Conservation (phyloP, 2,888 invertebrate genomes). For the Eupithecia tripunctaria region DNA sequence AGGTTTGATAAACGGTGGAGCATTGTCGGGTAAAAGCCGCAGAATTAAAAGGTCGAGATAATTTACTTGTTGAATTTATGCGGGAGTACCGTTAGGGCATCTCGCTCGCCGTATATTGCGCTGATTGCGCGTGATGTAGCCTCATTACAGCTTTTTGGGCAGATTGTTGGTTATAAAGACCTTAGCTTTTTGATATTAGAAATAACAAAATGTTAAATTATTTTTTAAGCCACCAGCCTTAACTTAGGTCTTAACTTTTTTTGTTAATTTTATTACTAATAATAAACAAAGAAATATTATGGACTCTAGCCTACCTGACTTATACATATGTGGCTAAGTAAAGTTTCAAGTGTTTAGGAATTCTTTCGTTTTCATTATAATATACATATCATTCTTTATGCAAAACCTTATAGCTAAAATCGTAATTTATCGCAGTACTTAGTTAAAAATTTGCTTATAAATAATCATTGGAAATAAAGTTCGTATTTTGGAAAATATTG, state of each 20-base stretch:
- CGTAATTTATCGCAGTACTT: not conserved
- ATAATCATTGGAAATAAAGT: not conserved
- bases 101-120: constrained; percentile 57
- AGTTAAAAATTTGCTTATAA: not conserved
- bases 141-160: constrained; percentile 54
- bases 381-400: too few species aligned
- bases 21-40: constrained; percentile 50
- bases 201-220: not conserved
- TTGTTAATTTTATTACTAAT: not conserved
- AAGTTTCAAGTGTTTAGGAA: not conserved
- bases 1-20: constrained; percentile 57
- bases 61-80: constrained; percentile 70
- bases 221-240: not conserved
- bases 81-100: constrained; percentile 55
- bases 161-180: constrained; percentile 21
- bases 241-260: not conserved
- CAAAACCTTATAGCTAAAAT: too few species aligned
- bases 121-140: constrained; percentile 65
- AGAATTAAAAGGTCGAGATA: constrained; percentile 68
- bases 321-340: not conserved
- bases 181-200: not conserved
- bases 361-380: not conserved
- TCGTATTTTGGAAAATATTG: not conserved
- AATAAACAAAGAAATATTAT: not conserved
- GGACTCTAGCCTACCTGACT: not conserved